Evolutionary conservation across 2,797 vertebrate genomes (phyloP).

Genomic region (Molothrus ater): DNA sequence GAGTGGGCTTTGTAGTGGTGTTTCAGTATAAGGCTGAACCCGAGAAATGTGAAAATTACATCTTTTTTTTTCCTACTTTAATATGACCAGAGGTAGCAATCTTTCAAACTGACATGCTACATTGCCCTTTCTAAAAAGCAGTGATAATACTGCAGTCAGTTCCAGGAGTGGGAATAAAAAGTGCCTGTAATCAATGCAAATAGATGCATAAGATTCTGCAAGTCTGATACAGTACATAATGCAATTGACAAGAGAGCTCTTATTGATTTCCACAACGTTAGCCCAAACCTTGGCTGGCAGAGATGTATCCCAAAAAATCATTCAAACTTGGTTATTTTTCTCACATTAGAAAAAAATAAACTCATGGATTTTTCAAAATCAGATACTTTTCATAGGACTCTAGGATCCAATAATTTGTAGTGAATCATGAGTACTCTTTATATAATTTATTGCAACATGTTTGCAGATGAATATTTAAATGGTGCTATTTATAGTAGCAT

Average conservation of each 20-base stretch:
- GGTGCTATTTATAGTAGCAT: neutral
- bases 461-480: constrained; percentile 34
- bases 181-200: constrained; percentile 18
- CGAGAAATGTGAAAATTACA: neutral
- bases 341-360: neutral
- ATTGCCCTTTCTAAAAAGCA: neutral
- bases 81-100: neutral
- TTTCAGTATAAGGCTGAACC: neutral
- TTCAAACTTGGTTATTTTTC: constrained; percentile 1
- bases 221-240: constrained; percentile 26
- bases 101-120: neutral
- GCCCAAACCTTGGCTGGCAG: neutral
- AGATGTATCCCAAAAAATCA: neutral
- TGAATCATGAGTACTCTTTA: neutral
- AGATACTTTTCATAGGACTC: neutral
- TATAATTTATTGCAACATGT: constrained; percentile 15
- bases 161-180: constrained; percentile 1
- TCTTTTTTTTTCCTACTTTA: neutral
- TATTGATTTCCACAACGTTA: neutral
- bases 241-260: neutral
- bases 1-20: neutral
- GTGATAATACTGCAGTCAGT: neutral
- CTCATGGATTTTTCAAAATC: neutral
- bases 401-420: neutral
- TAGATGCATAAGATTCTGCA: constrained; percentile 24